Conservation (phyloP, 2,113 vertebrate species). For the Uropsilus gracilis region DNA sequence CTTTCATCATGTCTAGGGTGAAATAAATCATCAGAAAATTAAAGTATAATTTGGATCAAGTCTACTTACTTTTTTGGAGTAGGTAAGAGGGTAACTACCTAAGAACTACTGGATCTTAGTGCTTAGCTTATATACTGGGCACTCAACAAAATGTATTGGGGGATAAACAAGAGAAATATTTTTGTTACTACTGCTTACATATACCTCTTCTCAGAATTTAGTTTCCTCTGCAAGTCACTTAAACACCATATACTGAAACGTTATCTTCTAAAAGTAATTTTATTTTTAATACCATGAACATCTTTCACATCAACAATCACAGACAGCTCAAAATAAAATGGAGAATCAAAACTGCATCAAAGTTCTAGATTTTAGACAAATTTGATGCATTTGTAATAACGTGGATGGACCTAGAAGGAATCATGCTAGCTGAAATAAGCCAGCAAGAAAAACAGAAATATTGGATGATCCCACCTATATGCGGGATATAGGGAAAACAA, state of each 20-base stretch:
- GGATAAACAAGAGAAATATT: conserved; percentile 1
- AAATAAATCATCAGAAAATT: conserved; percentile 6
- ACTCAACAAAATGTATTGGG: background rate
- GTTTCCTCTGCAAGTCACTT: background rate
- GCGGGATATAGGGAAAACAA: too few species aligned
- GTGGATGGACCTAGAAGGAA: too few species aligned
- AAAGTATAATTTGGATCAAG: background rate
- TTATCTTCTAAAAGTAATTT: conserved; percentile 13
- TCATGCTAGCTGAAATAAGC: too few species aligned
- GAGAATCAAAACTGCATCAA: background rate
- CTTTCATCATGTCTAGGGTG: background rate
- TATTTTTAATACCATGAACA: background rate
- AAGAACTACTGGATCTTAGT: background rate
- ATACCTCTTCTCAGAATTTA: background rate
- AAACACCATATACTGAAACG: conserved; percentile 1
- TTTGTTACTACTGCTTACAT: background rate
- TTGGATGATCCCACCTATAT: too few species aligned
- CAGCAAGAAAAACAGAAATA: too few species aligned
- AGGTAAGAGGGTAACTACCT: background rate
- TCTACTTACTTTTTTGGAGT: background rate
- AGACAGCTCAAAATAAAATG: conserved; percentile 6
- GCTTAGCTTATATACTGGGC: background rate
- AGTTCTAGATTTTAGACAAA: conserved; percentile 18
- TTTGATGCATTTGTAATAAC: too few species aligned
- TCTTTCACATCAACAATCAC: conserved; percentile 14